phyloP scores from a whole-genome alignment of 2,113 vertebrate species.

The Desmodus rotundus region DNA sequence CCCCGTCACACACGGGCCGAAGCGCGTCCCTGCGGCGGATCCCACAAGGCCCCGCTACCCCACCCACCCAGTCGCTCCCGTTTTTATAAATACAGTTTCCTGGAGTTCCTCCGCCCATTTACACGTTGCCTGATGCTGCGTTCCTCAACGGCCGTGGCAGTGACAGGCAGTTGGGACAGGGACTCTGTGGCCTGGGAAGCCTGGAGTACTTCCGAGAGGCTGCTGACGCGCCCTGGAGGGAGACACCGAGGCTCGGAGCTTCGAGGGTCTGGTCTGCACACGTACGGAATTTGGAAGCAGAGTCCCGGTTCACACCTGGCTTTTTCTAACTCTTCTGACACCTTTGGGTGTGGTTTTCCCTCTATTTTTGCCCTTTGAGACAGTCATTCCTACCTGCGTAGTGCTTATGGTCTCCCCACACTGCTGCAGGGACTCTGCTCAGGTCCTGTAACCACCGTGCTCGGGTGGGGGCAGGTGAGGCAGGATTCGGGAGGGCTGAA shows the following conservation, averaged over 20 bases:
- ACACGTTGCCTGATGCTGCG: neutral
- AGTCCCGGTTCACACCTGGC: neutral
- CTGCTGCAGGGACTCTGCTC: neutral
- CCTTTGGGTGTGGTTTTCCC: neutral
- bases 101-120: neutral
- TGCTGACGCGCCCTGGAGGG: neutral
- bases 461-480: neutral
- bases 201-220: neutral
- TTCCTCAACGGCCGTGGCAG: neutral
- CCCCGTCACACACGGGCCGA: neutral
- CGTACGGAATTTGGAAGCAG: neutral
- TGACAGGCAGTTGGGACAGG: neutral
- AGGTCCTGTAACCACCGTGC: neutral
- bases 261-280: neutral
- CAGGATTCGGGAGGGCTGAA: neutral
- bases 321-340: neutral
- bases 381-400: neutral
- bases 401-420: neutral
- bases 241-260: neutral
- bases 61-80: neutral
- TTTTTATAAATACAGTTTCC: neutral
- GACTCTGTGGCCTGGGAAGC: neutral
- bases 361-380: neutral
- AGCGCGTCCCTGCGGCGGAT: too few species aligned
- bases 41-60: too few species aligned